Conservation (phyloP, 2,797 vertebrate species). For the Rhadinocentrus ornatus region DNA sequence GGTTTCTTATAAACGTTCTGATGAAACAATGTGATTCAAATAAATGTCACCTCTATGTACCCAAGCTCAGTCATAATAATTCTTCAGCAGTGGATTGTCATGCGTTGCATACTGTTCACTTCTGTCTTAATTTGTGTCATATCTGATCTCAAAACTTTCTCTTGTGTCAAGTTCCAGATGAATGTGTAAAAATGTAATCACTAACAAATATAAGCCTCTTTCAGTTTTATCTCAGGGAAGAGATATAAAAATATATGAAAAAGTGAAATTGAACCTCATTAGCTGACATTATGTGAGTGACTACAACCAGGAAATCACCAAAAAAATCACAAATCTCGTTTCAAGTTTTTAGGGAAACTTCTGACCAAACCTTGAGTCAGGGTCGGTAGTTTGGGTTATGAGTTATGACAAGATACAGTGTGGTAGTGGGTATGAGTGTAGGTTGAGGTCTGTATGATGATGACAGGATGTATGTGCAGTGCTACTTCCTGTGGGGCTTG, state of each 20-base stretch:
- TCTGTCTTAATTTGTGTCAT: slow-evolving; percentile 6
- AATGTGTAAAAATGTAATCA: background rate
- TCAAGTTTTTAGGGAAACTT: slow-evolving; percentile 34
- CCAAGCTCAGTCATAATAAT: slow-evolving; percentile 13
- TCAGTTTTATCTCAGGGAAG: background rate
- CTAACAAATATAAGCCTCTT: background rate
- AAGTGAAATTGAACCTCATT: slow-evolving; percentile 48
- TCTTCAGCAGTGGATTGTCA: background rate
- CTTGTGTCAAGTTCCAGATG: slow-evolving; percentile 1
- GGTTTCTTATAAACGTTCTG: slow-evolving; percentile 7
- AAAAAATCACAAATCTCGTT: background rate
- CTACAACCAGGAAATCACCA: slow-evolving; percentile 2
- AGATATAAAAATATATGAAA: background rate
- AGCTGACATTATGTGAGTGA: slow-evolving; percentile 39
- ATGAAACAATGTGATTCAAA: slow-evolving; percentile 30
- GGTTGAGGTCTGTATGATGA: slow-evolving; percentile 31
- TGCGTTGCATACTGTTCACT: background rate
- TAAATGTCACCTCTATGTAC: slow-evolving; percentile 10
- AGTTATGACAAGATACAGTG: slow-evolving; percentile 16
- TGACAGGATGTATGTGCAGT: slow-evolving; percentile 61
- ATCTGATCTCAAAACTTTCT: background rate
- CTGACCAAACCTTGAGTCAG: slow-evolving; percentile 5
- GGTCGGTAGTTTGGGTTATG: background rate
- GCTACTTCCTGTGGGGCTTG: slow-evolving; percentile 58
- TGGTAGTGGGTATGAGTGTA: slow-evolving; percentile 14